phyloP scores from a whole-genome alignment of 2,113 vertebrate genomes.

The Labeo rohita region DNA sequence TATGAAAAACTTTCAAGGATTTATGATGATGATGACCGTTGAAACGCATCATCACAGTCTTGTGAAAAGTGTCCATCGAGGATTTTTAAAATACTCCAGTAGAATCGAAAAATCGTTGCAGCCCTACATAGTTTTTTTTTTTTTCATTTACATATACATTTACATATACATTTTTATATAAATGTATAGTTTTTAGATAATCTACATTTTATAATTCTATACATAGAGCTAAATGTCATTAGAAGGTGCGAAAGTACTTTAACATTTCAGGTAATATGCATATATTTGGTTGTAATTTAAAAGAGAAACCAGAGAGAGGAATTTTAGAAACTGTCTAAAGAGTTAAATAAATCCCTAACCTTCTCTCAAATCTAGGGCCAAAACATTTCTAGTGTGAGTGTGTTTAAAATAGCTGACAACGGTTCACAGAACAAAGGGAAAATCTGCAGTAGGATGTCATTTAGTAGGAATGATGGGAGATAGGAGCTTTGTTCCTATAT shows the following conservation, averaged over 20 bases:
- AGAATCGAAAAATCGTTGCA: too few relatives aligned
- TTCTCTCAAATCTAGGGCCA: neutral
- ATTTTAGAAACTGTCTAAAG: neutral
- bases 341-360: neutral
- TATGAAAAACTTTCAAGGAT: too few relatives aligned
- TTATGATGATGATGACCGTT: too few relatives aligned
- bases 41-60: too few relatives aligned
- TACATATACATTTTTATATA: too few relatives aligned
- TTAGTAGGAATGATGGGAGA: slow-evolving; percentile 6
- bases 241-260: neutral
- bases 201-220: too few relatives aligned
- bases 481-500: slow-evolving; percentile 11
- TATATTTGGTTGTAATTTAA: neutral
- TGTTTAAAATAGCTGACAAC: slow-evolving; percentile 17
- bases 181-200: too few relatives aligned
- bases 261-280: neutral
- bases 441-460: slow-evolving; percentile 1
- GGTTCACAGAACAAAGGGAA: neutral
- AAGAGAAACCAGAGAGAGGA: neutral
- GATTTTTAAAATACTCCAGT: too few relatives aligned
- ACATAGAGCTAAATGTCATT: too few relatives aligned
- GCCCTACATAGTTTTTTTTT: too few relatives aligned
- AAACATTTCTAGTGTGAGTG: neutral
- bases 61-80: too few relatives aligned
- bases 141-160: too few relatives aligned